Evolutionary conservation across 2,797 vertebrate species (phyloP).

Genomic region (Alcedo atthis): DNA sequence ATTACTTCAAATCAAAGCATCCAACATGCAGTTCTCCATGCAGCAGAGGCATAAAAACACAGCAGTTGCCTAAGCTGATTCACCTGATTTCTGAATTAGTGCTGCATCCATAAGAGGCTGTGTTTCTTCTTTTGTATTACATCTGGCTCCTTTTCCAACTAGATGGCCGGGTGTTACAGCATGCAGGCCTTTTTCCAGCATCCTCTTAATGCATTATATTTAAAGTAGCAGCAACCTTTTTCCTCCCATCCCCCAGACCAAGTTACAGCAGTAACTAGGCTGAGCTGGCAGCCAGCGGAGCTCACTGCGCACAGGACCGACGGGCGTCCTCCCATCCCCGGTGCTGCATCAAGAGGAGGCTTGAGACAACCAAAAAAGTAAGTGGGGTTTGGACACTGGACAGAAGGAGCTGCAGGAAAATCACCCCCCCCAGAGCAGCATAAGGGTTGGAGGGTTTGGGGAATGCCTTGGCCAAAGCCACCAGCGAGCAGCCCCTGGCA

Average conservation of each 20-base stretch:
- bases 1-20: conserved; percentile 80
- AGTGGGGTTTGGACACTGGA: conserved; percentile 49
- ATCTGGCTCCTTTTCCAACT: conserved; percentile 86
- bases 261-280: conserved; percentile 69
- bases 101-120: conserved; percentile 79
- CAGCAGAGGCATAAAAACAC: conserved; percentile 70
- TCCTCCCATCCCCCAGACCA: conserved; percentile 70
- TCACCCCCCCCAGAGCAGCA: conserved; percentile 6
- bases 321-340: conserved; percentile 21
- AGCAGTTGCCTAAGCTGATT: conserved; percentile 70
- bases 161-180: conserved; percentile 80
- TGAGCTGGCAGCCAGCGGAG: conserved; percentile 61
- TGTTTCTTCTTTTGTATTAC: conserved; percentile 85
- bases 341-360: conserved; percentile 63
- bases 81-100: conserved; percentile 80
- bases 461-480: not conserved
- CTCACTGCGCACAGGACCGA: conserved; percentile 56
- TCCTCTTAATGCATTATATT: conserved; percentile 82
- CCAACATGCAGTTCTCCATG: conserved; percentile 75
- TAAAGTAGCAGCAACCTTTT: conserved; percentile 81
- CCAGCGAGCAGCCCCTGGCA: not conserved
- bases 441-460: conserved; percentile 33
- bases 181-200: conserved; percentile 82
- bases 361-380: conserved; percentile 62
- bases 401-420: conserved; percentile 23